Conservation (phyloP, 2,113 vertebrate genomes). For the Alethe castanea region DNA sequence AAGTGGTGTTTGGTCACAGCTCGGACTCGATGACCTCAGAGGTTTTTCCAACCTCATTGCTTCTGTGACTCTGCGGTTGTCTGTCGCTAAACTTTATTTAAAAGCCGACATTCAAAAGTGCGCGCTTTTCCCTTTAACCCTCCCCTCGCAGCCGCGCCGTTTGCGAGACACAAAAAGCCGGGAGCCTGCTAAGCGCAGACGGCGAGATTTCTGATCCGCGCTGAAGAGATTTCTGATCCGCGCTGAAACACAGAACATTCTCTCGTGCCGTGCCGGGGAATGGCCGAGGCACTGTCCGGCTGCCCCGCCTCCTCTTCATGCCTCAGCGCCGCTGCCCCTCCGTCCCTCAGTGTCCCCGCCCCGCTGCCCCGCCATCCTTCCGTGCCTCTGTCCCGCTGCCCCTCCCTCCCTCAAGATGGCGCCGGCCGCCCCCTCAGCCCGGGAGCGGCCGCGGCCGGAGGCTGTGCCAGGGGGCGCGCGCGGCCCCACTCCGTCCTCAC, state of each 20-base stretch:
- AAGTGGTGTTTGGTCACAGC: background rate
- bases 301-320: fast-evolving
- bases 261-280: too few species aligned
- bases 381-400: too few species aligned
- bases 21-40: too few species aligned
- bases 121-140: fast-evolving
- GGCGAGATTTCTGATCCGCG: fast-evolving
- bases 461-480: background rate
- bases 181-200: fast-evolving
- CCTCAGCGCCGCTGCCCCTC: fast-evolving
- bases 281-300: fast-evolving
- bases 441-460: background rate
- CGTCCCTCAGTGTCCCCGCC: too few species aligned
- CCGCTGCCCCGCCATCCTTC: too few species aligned
- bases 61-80: background rate
- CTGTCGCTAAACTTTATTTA: background rate
- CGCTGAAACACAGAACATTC: fast-evolving
- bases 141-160: fast-evolving
- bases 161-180: fast-evolving
- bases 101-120: fast-evolving
- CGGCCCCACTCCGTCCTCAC: fast-evolving
- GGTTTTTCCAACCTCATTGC: background rate
- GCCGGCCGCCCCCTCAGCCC: background rate
- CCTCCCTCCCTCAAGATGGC: background rate
- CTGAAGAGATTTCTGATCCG: background rate